Conservation (phyloP, 2,113 vertebrate species). For the Dasyurus viverrinus region DNA sequence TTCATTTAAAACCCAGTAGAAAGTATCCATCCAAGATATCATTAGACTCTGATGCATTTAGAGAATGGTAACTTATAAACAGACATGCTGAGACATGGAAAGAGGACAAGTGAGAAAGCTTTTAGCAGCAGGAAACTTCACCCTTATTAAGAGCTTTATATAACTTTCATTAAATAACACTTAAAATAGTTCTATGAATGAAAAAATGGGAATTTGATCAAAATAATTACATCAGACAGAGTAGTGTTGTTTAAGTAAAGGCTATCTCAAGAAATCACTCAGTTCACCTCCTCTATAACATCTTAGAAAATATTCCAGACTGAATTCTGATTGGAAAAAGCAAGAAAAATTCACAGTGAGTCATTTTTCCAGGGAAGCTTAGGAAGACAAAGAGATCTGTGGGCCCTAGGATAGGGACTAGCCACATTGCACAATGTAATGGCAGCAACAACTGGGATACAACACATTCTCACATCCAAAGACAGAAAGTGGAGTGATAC, state of each 20-base stretch:
- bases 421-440: too few species aligned
- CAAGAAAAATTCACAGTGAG: too few species aligned
- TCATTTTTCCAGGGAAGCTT: too few species aligned
- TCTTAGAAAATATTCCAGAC: too few species aligned
- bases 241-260: neutral
- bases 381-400: too few species aligned
- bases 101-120: constrained; percentile 55
- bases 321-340: too few species aligned
- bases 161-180: constrained; percentile 33
- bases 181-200: constrained; percentile 27
- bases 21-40: neutral
- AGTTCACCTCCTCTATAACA: too few species aligned
- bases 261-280: too few species aligned
- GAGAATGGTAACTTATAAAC: neutral
- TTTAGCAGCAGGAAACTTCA: constrained; percentile 51
- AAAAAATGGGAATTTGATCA: constrained; percentile 42
- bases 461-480: too few species aligned
- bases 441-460: too few species aligned
- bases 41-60: neutral
- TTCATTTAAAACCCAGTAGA: constrained; percentile 47
- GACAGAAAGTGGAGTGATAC: too few species aligned
- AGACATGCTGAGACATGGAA: neutral
- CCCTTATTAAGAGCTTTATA: neutral
- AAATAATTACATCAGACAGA: constrained; percentile 39
- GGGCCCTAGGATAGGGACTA: too few species aligned